Evolutionary conservation across 2,888 invertebrate species (phyloP).

Genomic region (Mythimna impura): DNA sequence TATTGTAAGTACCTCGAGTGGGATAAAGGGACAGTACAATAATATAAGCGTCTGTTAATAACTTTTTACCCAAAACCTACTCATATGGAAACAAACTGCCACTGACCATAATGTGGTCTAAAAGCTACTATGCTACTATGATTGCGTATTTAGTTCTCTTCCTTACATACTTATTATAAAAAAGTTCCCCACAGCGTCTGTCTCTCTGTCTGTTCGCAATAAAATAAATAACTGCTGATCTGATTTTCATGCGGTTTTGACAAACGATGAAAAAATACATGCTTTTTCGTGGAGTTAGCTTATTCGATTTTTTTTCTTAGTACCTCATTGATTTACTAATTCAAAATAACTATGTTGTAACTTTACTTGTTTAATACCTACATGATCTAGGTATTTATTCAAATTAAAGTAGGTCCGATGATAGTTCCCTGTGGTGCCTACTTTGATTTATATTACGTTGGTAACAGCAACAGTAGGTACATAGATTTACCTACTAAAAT

Average conservation of each 20-base stretch:
- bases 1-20: no score
- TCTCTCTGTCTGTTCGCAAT: no score
- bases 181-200: background rate
- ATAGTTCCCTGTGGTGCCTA: background rate
- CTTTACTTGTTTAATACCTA: background rate
- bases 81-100: background rate
- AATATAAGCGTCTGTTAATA: no score
- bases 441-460: no score
- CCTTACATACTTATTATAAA: background rate
- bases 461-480: background rate
- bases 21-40: no score
- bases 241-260: background rate
- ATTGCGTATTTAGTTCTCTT: background rate
- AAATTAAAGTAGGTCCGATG: background rate
- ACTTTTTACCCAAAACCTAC: background rate
- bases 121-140: background rate
- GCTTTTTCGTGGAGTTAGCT: no score
- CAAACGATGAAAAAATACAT: background rate
- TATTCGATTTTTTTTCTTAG: no score
- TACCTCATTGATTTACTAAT: background rate
- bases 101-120: background rate
- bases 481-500: background rate
- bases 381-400: background rate
- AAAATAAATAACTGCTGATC: no score
- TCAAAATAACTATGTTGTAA: background rate